These are phyloP conservation scores for Rhinolophus ferrumequinum DNA, from an alignment of 2,113 vertebrate species.

Conservation along the genomic window DNA sequence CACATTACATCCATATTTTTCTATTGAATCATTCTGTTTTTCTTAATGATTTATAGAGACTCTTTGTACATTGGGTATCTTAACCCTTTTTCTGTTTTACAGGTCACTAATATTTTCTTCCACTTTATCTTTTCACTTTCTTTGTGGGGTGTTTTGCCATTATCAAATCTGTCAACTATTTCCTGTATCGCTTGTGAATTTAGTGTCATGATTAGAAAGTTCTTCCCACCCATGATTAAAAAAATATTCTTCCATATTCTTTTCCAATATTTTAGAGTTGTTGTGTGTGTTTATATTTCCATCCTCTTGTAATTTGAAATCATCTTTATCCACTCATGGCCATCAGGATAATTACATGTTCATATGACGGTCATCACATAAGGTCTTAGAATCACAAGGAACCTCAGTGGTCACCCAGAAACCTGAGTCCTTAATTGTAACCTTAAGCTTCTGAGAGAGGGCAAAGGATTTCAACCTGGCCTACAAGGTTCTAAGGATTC, in stretches of 20 bases:
- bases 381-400: not conserved
- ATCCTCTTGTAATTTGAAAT: not conserved
- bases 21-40: not conserved
- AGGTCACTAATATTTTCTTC: conserved; percentile 13
- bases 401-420: not conserved
- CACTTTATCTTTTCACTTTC: conserved; percentile 17
- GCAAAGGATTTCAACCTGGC: not conserved
- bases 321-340: not conserved
- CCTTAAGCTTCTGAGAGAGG: not conserved
- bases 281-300: not conserved
- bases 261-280: not conserved
- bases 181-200: not conserved
- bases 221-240: not conserved
- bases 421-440: not conserved
- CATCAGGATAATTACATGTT: conserved; percentile 17
- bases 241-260: not conserved
- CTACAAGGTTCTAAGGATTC: not conserved
- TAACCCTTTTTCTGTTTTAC: not conserved
- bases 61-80: not conserved
- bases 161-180: not conserved
- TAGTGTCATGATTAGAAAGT: not conserved
- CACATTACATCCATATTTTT: not conserved
- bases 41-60: not conserved
- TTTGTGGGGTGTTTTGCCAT: not conserved
- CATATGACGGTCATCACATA: not conserved